Conservation (phyloP, 2,113 vertebrate species). For the Stegostoma tigrinum region DNA sequence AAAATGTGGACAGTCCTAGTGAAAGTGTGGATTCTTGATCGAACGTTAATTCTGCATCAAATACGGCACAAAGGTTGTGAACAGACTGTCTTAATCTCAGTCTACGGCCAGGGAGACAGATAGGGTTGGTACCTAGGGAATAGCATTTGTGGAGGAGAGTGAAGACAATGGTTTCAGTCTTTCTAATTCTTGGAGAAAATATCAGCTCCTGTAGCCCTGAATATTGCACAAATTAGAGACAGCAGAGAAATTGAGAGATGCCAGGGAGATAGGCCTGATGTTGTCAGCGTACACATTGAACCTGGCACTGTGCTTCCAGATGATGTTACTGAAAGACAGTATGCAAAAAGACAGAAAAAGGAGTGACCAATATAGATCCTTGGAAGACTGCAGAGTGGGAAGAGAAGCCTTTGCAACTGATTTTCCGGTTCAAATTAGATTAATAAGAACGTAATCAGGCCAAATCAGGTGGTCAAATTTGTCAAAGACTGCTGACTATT, state of each 20-base stretch:
- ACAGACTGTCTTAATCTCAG: background rate
- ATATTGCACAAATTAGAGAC: background rate
- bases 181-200: too few relatives aligned
- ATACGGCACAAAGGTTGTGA: background rate
- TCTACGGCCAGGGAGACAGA: too few relatives aligned
- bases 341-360: background rate
- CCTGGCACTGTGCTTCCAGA: background rate
- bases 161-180: background rate
- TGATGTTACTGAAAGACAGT: background rate
- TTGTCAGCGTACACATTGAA: background rate
- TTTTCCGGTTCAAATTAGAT: background rate
- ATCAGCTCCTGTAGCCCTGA: background rate
- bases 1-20: background rate
- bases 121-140: background rate
- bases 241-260: background rate
- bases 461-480: background rate
- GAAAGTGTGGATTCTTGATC: background rate
- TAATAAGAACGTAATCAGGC: background rate
- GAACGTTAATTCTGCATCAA: background rate
- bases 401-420: background rate
- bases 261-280: background rate
- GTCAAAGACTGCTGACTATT: too few relatives aligned
- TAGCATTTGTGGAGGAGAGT: background rate
- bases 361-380: background rate
- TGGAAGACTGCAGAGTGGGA: background rate